Evolutionary conservation across 2,888 invertebrate genomes (phyloP).

Genomic region (Caradrina kadenii): DNA sequence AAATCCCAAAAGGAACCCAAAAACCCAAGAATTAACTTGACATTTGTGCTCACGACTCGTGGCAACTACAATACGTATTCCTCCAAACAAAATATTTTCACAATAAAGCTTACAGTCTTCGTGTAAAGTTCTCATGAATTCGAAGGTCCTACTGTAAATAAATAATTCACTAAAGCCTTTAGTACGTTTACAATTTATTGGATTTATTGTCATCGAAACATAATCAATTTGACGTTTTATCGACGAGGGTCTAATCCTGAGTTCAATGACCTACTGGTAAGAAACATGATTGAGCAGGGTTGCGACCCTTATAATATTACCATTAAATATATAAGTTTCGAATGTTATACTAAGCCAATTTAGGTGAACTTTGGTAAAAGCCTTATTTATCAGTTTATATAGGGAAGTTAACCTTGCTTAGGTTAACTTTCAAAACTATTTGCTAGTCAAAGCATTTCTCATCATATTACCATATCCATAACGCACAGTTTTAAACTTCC

Average conservation of each 20-base stretch:
- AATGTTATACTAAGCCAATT: constrained; percentile 2
- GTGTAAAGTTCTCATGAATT: constrained; percentile 3
- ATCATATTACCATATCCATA: too few relatives aligned
- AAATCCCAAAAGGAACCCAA: too few relatives aligned
- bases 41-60: too few relatives aligned
- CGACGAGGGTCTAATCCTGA: constrained; percentile 9
- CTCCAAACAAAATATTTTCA: not conserved
- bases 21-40: too few relatives aligned
- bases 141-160: not conserved
- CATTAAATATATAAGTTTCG: constrained; percentile 10
- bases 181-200: constrained; percentile 22
- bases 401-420: not conserved
- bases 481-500: too few relatives aligned
- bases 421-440: not conserved
- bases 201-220: constrained; percentile 34
- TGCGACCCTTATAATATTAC: constrained; percentile 33
- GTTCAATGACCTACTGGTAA: constrained; percentile 22
- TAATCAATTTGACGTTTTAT: constrained; percentile 46
- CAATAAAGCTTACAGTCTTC: not conserved
- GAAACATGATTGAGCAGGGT: constrained; percentile 35
- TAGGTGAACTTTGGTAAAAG: not conserved
- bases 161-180: not conserved
- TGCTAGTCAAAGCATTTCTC: too few relatives aligned
- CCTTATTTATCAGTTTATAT: not conserved
- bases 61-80: too few relatives aligned